phyloP scores from a whole-genome alignment of 2,113 vertebrate genomes.

The Pygoscelis antarcticus region DNA sequence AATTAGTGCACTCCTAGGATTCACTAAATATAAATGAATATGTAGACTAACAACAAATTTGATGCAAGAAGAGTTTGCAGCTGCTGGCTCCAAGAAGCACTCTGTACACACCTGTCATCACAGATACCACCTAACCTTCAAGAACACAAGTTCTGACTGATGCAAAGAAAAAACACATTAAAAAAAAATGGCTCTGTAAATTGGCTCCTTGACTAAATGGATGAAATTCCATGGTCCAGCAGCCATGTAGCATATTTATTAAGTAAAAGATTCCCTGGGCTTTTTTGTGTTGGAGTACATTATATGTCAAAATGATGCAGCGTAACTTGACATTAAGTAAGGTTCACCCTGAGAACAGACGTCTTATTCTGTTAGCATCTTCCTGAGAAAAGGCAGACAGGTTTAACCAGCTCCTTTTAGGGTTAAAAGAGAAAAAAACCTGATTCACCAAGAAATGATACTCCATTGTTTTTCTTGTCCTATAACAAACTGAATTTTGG shows the following conservation, averaged over 20 bases:
- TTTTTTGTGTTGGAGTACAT: background rate
- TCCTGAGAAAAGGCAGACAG: background rate
- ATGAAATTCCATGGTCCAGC: background rate
- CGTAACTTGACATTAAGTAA: background rate
- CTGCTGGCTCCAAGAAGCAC: background rate
- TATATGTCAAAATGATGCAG: conserved; percentile 11
- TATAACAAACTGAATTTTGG: background rate
- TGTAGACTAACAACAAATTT: conserved; percentile 2
- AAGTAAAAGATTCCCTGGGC: background rate
- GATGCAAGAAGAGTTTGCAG: conserved; percentile 1
- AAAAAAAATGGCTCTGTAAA: background rate
- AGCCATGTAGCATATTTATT: background rate
- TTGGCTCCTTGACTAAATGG: background rate
- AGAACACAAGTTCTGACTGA: background rate
- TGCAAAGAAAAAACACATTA: background rate
- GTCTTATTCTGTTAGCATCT: background rate
- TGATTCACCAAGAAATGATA: background rate
- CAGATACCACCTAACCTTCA: conserved; percentile 30
- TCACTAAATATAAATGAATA: conserved; percentile 3
- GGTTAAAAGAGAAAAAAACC: background rate
- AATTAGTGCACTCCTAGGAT: conserved; percentile 16
- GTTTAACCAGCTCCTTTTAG: background rate
- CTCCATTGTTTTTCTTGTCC: background rate
- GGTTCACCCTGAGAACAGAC: conserved; percentile 1
- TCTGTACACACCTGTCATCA: background rate